Base-by-base conservation (phyloP, 2,888 invertebrate species). In the Drosophila sordidula region DNA sequence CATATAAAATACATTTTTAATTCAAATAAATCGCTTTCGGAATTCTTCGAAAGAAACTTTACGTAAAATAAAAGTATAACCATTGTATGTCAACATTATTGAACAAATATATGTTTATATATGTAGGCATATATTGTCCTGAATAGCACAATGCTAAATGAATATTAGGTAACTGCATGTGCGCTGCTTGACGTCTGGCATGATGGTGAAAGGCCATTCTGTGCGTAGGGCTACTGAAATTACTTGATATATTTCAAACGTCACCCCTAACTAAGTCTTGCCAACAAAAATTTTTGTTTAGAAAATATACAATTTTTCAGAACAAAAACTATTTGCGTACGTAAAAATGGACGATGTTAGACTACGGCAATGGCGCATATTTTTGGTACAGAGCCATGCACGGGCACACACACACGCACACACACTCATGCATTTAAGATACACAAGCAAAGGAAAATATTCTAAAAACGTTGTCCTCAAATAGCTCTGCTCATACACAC, bases 251-350 rank as follows among this genome's bases (percentile, higher is more conserved):
- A 73, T 82, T 78, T 76, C 51, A 71, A 78, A 76, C 69, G 82
- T 78, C 82, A 71, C 79, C 55, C 61, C 72, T 74, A 71, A 71
- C 78, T 80, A 80, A 80, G 49, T 80, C 74, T 68, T 80, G 80
- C 77, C 80, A 80, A 73, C 59, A 68, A 36, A 76, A 62, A 64
- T 50, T 55, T 71, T 68, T 70, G 65, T 69, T 47, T 74, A 75
- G 66, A 78, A 75, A 80, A 79, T 79, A 80, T 76, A 78, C 77
- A 78, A 78, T 80, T 78, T 75, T 78, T 75, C 64, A 71, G 78
- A 79, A 79, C 81, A 79, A 79, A 79, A 79, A 80, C 79, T 79
- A 79, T 79, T 79, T 79, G 81, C 79, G 78, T 79, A 79, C 81
- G 64, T 74, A 67, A 77, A 75, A 78, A 80, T 78, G 80, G 80